A percentile compares a stretch with the other conserved stretches of the same genome.
Conservation (phyloP, 2,113 vertebrate species). For the Emydocephalus ijimae region DNA sequence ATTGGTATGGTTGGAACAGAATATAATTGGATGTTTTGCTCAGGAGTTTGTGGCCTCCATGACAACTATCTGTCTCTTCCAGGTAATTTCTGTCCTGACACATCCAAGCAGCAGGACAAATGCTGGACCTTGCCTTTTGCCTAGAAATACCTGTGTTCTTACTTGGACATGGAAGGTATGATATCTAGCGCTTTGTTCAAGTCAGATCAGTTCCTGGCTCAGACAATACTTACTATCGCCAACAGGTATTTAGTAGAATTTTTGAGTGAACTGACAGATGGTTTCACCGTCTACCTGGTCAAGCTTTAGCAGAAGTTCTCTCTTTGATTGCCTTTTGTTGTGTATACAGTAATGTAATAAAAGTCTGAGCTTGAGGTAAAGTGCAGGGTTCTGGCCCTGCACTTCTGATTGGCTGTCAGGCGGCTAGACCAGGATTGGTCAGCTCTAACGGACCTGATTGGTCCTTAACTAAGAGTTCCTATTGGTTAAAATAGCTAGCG, state of each 20-base stretch:
- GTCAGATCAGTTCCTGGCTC: neutral
- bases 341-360: too few relatives aligned
- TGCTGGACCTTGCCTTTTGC: neutral
- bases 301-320: neutral
- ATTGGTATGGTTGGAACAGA: neutral
- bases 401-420: too few relatives aligned
- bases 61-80: neutral
- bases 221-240: neutral
- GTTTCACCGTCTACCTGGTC: neutral
- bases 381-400: too few relatives aligned
- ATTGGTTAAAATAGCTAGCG: too few relatives aligned
- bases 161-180: neutral
- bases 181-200: neutral
- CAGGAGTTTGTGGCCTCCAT: neutral
- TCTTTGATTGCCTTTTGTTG: neutral
- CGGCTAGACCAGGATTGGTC: too few relatives aligned
- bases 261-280: neutral
- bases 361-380: too few relatives aligned
- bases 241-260: neutral
- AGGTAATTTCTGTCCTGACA: neutral
- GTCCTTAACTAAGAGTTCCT: too few relatives aligned
- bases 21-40: neutral
- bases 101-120: neutral
- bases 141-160: neutral
- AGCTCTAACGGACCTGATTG: too few relatives aligned